Evolutionary conservation across 2,113 vertebrate species (phyloP).

Genomic region (Xenopus tropicalis): DNA sequence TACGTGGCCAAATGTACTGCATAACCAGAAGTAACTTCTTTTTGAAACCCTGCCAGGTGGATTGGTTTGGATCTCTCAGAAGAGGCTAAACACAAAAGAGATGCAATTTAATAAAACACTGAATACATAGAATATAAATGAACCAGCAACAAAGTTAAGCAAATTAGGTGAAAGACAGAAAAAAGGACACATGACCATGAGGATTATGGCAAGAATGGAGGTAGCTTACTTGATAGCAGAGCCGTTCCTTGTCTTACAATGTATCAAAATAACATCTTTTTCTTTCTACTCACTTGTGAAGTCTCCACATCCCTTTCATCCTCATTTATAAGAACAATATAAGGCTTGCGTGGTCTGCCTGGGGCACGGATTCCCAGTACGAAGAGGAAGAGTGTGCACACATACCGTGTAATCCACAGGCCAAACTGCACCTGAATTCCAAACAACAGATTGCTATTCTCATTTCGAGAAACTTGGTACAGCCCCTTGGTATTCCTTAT

Average conservation of each 20-base stretch:
- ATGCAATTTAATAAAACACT: no score
- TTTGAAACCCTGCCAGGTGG: conserved; percentile 82
- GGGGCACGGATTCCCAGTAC: conserved; percentile 85
- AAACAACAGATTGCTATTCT: neutral
- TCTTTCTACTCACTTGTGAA: conserved; percentile 62
- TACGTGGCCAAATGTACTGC: conserved; percentile 86
- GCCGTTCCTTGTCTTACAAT: no score
- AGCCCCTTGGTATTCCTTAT: no score
- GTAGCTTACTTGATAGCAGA: no score
- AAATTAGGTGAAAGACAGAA: no score
- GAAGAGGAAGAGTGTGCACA: conserved; percentile 77
- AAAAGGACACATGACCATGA: no score
- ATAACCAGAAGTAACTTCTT: conserved; percentile 80
- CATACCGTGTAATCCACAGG: conserved; percentile 81
- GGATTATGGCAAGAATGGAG: no score
- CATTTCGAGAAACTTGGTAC: no score
- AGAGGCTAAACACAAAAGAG: conserved; percentile 55
- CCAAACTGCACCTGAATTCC: conserved; percentile 71
- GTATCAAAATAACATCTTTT: no score
- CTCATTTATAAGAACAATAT: conserved; percentile 82
- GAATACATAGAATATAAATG: no score
- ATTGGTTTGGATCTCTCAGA: conserved; percentile 58
- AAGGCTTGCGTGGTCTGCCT: conserved; percentile 78
- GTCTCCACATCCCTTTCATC: conserved; percentile 83
- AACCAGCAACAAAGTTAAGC: no score